Evolutionary conservation across 2,113 vertebrate genomes (phyloP).

Genomic region (Pycnonotus jocosus): DNA sequence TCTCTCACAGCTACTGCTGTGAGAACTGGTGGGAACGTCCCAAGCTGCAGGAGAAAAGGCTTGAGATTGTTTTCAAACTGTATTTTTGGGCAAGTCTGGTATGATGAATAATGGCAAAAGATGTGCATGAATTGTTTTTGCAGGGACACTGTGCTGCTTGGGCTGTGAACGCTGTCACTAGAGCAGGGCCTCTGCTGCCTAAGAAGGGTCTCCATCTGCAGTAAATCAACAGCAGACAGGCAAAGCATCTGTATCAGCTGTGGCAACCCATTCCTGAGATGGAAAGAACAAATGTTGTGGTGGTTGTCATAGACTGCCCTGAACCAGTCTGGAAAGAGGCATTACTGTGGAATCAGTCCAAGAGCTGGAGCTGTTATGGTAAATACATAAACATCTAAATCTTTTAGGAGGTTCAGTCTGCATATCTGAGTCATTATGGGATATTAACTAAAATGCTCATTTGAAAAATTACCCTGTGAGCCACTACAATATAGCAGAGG

Average conservation of each 20-base stretch:
- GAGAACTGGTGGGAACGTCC: background rate
- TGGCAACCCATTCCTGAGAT: background rate
- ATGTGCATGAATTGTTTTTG: background rate
- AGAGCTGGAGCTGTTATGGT: slow-evolving; percentile 26
- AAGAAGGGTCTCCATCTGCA: background rate
- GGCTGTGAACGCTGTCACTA: background rate
- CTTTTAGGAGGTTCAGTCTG: slow-evolving; percentile 37
- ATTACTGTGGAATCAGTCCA: slow-evolving; percentile 4
- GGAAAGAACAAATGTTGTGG: background rate
- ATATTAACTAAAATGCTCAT: slow-evolving; percentile 41
- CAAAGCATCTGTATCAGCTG: background rate
- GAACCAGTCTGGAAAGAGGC: slow-evolving; percentile 1
- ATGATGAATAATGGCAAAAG: background rate
- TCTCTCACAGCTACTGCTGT: background rate
- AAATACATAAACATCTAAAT: slow-evolving; percentile 45
- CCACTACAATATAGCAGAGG: slow-evolving; percentile 35
- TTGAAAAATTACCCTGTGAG: slow-evolving; percentile 56
- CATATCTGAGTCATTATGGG: slow-evolving; percentile 34
- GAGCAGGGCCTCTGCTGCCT: background rate
- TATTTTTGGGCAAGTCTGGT: background rate
- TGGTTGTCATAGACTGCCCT: background rate
- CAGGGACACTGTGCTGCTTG: background rate
- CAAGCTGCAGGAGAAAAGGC: background rate
- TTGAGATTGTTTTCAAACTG: background rate
- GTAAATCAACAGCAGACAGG: background rate